Evolutionary conservation across 2,113 vertebrate genomes (phyloP).

Genomic region (Oceanodroma tethys): DNA sequence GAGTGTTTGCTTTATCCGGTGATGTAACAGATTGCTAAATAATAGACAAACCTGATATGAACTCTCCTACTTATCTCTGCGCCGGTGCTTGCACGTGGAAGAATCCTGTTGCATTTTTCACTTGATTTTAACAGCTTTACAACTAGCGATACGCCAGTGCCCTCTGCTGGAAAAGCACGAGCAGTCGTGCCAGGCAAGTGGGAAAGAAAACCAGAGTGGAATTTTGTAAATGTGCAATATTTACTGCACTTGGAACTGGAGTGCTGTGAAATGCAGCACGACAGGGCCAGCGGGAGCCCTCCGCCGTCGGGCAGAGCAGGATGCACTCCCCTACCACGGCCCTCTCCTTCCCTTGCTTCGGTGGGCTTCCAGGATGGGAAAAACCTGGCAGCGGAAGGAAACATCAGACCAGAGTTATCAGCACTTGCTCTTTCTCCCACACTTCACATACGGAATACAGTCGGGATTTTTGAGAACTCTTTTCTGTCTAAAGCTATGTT

Average conservation of each 20-base stretch:
- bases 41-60: conserved; percentile 36
- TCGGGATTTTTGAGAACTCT: neutral
- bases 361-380: neutral
- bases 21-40: conserved; percentile 47
- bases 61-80: conserved; percentile 11
- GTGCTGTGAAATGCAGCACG: neutral
- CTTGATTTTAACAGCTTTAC: neutral
- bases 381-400: neutral
- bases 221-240: neutral
- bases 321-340: fast-evolving
- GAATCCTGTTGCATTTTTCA: neutral
- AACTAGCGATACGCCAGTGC: conserved; percentile 11
- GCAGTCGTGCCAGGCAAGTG: fast-evolving
- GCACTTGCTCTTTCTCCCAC: neutral
- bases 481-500: neutral
- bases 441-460: neutral
- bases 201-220: neutral
- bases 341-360: neutral
- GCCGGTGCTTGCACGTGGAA: neutral
- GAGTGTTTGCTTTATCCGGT: conserved; percentile 21
- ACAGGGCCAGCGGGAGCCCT: neutral
- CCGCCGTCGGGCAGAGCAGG: fast-evolving
- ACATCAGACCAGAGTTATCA: neutral
- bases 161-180: conserved; percentile 41
- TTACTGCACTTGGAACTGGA: neutral